Evolutionary conservation across 2,888 invertebrate species (phyloP).

Genomic region (Vanessa cardui): DNA sequence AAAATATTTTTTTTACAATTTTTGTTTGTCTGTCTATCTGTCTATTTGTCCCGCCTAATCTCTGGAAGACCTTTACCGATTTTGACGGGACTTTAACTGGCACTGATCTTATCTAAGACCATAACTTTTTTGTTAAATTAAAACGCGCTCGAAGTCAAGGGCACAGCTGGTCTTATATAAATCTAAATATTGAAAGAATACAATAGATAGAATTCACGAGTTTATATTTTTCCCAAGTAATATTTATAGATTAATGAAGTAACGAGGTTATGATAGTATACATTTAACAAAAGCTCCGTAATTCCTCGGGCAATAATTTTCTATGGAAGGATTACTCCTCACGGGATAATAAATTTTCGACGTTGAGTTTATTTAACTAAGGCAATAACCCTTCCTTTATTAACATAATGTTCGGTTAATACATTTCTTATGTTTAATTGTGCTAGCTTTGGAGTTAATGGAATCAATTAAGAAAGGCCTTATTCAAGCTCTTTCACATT

Average conservation of each 20-base stretch:
- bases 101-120: too few species aligned
- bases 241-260: not conserved
- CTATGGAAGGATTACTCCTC: slow-evolving; percentile 4
- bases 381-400: not conserved
- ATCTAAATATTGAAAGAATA: too few species aligned
- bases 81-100: too few species aligned
- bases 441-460: too few species aligned
- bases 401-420: not conserved
- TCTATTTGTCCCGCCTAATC: too few species aligned
- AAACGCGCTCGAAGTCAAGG: too few species aligned
- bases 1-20: too few species aligned
- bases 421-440: slow-evolving; percentile 6
- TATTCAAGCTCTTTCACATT: not conserved
- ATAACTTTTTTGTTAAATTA: too few species aligned
- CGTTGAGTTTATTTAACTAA: slow-evolving; percentile 5
- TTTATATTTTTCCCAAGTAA: not conserved
- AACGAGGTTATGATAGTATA: not conserved
- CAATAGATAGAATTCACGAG: not conserved
- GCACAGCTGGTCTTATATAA: too few species aligned
- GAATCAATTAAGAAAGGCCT: not conserved
- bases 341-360: slow-evolving; percentile 5
- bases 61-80: too few species aligned
- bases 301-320: slow-evolving; percentile 1
- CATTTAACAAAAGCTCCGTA: not conserved
- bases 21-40: too few species aligned